A percentile compares a stretch with the other conserved stretches of the same genome.
Conservation (phyloP, 2,113 vertebrate species). For the Chauna torquata region DNA sequence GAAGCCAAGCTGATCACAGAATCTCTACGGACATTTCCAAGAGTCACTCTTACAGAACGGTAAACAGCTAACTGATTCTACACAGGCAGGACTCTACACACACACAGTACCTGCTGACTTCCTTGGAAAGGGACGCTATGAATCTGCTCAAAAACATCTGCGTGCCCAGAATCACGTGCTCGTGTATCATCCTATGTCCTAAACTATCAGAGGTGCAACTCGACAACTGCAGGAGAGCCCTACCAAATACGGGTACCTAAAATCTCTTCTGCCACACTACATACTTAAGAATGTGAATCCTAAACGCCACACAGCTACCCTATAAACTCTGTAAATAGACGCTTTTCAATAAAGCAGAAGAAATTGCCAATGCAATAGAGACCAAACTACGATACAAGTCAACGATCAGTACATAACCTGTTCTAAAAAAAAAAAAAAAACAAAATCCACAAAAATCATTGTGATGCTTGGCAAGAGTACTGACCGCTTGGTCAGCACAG, state of each 20-base stretch:
- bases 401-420: not conserved
- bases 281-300: not conserved
- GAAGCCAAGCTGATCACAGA: not conserved
- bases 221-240: not conserved
- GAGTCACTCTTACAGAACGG: not conserved
- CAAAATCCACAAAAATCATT: not conserved
- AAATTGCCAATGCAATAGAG: not conserved
- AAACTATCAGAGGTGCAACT: no score
- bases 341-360: not conserved
- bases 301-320: not conserved
- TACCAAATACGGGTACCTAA: not conserved
- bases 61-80: not conserved
- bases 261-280: not conserved
- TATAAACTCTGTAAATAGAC: not conserved
- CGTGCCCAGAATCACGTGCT: not conserved
- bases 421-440: not conserved
- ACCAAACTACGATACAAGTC: not conserved
- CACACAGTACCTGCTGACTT: not conserved
- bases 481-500: not conserved
- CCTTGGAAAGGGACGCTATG: not conserved
- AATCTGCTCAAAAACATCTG: not conserved
- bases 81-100: not conserved
- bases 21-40: not conserved
- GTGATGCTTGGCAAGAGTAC: not conserved
- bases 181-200: rapidly evolving